These are phyloP conservation scores for Craterocephalus amniculus DNA, from an alignment of 2,797 vertebrate genomes.

Conservation along the genomic window DNA sequence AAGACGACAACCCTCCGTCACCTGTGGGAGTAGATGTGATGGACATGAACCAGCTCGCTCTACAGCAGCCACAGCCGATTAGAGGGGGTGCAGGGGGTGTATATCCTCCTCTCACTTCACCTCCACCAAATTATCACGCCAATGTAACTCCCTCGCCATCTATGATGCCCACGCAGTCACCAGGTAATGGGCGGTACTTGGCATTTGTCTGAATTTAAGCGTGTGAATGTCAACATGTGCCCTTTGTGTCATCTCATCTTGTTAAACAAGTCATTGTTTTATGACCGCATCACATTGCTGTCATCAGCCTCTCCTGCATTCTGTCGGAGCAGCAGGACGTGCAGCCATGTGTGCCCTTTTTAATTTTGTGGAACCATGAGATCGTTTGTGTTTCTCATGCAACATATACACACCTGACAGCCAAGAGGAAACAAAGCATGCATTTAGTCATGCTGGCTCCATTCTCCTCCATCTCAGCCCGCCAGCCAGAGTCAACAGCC, in stretches of 20 bases:
- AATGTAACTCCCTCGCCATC: slow-evolving; percentile 95
- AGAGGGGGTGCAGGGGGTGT: slow-evolving; percentile 83
- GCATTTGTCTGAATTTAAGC: neutral
- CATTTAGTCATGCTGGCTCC: slow-evolving; percentile 60
- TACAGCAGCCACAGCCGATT: slow-evolving; percentile 74
- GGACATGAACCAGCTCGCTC: slow-evolving; percentile 92
- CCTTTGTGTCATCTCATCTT: slow-evolving; percentile 36
- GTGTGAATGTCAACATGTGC: slow-evolving; percentile 21
- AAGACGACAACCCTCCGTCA: slow-evolving; percentile 98
- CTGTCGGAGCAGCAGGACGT: slow-evolving; percentile 15
- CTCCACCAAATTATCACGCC: slow-evolving; percentile 92
- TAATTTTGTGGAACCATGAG: slow-evolving; percentile 40
- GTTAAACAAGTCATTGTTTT: slow-evolving; percentile 27
- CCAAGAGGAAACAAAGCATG: slow-evolving; percentile 62
- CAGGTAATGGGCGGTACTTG: slow-evolving; percentile 78
- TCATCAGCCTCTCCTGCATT: slow-evolving; percentile 27
- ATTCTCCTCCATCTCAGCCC: slow-evolving; percentile 69
- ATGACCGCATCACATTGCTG: slow-evolving; percentile 14
- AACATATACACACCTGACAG: slow-evolving; percentile 38
- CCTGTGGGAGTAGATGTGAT: slow-evolving; percentile 94
- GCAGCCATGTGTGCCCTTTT: slow-evolving; percentile 61
- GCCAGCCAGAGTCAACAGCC: slow-evolving; percentile 60
- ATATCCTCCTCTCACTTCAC: slow-evolving; percentile 96
- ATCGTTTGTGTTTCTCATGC: slow-evolving; percentile 53
- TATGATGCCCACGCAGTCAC: slow-evolving; percentile 98